A percentile compares a stretch with the other conserved stretches of the same genome.
These are phyloP conservation scores for Opisthograptis luteolata DNA, from an alignment of 2,888 invertebrate species.

Conservation along the genomic window DNA sequence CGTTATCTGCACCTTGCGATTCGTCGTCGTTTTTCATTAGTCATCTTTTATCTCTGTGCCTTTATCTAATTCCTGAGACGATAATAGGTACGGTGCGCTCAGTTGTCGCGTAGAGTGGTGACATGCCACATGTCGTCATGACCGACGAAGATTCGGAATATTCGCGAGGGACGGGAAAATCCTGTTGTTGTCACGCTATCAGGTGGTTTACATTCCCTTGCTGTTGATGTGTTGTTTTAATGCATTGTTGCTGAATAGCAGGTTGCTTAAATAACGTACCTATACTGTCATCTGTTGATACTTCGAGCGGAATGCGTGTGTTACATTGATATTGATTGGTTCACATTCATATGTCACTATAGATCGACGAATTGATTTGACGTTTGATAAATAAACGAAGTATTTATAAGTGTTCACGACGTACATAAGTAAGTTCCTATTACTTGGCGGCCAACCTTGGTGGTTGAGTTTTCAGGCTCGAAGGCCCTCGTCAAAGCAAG, in stretches of 20 bases:
- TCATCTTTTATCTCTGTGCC: constrained; percentile 65
- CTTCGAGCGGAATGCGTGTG: neutral
- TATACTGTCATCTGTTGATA: neutral
- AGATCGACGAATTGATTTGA: too few species aligned
- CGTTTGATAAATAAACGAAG: too few species aligned
- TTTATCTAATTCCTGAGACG: constrained; percentile 59
- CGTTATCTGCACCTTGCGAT: constrained; percentile 45
- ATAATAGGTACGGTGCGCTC: constrained; percentile 44
- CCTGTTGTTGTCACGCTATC: constrained; percentile 43
- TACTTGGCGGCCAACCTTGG: too few species aligned
- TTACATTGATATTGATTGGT: too few species aligned
- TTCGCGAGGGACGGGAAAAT: constrained; percentile 36
- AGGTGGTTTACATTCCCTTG: constrained; percentile 7
- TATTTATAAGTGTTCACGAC: too few species aligned
- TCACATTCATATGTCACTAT: too few species aligned
- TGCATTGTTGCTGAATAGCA: neutral
- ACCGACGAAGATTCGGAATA: constrained; percentile 41
- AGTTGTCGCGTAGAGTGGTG: constrained; percentile 35
- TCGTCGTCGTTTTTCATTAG: constrained; percentile 55
- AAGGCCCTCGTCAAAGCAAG: too few species aligned
- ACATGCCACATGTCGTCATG: constrained; percentile 40
- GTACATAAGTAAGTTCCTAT: too few species aligned
- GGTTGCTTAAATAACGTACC: neutral
- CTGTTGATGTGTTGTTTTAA: constrained; percentile 1
- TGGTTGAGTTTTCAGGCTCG: too few species aligned